Base-by-base conservation (phyloP, 2,113 vertebrate genomes). In the Pungitius pungitius region DNA sequence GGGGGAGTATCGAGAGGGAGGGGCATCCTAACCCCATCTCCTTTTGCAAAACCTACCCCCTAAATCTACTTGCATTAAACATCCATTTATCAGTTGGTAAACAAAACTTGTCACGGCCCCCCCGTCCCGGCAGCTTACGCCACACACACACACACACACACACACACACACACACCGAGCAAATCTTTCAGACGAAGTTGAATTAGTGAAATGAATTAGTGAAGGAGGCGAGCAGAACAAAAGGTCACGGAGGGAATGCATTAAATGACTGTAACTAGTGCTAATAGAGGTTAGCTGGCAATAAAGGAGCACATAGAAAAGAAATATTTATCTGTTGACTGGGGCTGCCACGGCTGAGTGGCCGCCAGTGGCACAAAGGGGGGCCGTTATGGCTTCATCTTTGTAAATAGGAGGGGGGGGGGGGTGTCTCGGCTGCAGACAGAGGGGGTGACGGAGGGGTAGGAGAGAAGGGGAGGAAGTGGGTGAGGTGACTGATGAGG, bases 301-400 rank as follows among this genome's bases (percentile, higher is more conserved):
- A 91, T 88, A 89, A 93, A 91, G 73, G 89, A 89, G 92, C 87
- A 74, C 35, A 60, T 63, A 82, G 66, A 80, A 80, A 89, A 87
- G 57, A 79, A 88, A 84, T 82, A 85, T 81, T 86, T 92, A 88
- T 93, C 88, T 92, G 88, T 93, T 92, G 86, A 90, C 90, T 72
- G 85, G 73, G 73, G 75, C 77, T 68, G 83, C 73, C 82, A 80
- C 42, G 86, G 90, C 75, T 90, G 88, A 92, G 86, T 81, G 86
- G 86, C 77, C n/a, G 18, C 86, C 93, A 87, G 70, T 39, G 52
- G 85, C 88, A 94, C 90, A 93, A 94, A 94, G 85, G 84, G n/a
- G 57, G 72, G 86, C 89, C 90, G 91, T 93, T 95, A 92, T 78
- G 87, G 88, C 90, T 91, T 88, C 93, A 94, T 93, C 93, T 89